A percentile compares a stretch with the other conserved stretches of the same genome.
Evolutionary conservation across 1,140 invertebrate species (phyloP).

Genomic region (Drosophila sp.): DNA sequence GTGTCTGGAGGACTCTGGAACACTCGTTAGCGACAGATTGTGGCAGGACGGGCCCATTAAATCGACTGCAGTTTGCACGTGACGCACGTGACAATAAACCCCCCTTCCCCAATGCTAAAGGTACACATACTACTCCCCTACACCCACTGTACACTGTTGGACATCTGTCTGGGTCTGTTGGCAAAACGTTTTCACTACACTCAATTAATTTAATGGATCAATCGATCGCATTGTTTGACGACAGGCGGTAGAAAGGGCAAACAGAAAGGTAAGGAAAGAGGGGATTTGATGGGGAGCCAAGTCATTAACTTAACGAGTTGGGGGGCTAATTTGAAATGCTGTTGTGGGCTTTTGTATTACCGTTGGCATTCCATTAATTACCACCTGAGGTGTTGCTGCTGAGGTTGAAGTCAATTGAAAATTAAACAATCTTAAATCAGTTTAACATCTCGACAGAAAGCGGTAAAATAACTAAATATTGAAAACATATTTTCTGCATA

Average conservation of each 20-base stretch:
- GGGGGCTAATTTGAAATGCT: conserved; percentile 17
- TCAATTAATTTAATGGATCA: conserved; percentile 82
- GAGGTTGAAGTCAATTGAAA: conserved; percentile 11
- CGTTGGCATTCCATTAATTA: conserved; percentile 48
- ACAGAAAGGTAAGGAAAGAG: not conserved
- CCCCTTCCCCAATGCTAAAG: not conserved
- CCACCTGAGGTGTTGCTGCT: conserved; percentile 30
- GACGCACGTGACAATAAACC: conserved; percentile 61
- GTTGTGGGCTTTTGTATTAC: conserved; percentile 14
- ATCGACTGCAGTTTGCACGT: conserved; percentile 58
- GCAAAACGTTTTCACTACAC: conserved; percentile 71
- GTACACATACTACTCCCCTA: not conserved
- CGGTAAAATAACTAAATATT: conserved; percentile 1
- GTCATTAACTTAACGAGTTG: conserved; percentile 51
- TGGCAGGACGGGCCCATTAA: conserved; percentile 53
- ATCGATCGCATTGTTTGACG: conserved; percentile 66
- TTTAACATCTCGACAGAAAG: not conserved
- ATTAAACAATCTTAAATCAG: conserved; percentile 39
- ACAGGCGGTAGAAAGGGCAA: conserved; percentile 2
- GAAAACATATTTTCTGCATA: conserved; percentile 12
- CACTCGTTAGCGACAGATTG: conserved; percentile 34
- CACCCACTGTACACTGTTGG: conserved; percentile 11
- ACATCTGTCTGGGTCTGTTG: conserved; percentile 28
- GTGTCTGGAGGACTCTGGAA: conserved; percentile 56
- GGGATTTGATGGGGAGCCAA: conserved; percentile 31